Base-by-base conservation (phyloP, 2,113 vertebrate genomes). In the Xiphophorus maculatus region DNA sequence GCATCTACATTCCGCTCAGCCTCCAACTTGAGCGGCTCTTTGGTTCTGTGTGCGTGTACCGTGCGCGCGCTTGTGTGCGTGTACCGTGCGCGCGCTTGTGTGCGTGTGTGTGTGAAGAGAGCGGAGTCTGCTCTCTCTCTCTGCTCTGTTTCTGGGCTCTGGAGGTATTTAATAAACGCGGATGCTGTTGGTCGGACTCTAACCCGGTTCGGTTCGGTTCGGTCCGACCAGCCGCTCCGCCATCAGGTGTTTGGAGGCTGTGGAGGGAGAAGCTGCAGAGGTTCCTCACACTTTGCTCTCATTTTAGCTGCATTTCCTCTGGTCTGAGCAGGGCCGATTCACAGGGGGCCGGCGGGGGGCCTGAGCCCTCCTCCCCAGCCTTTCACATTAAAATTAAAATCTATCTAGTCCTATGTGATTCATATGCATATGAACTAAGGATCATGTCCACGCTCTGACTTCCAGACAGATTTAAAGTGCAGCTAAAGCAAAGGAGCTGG, bases 1-100 rank as follows among this genome's bases (percentile, higher is more conserved):
- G 83, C 93, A 95, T 95, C 93, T 93, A 92, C 93, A 95, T 95
- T 95, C 94, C 83, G 89, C 93, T 95, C 94, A 95, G 92, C 83
- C 92, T 79, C 89, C 88, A 93, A 95, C 87, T 94, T 94, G 89
- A 91, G 85, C 92, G 86, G 92, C 92, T 92, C 93, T 94, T 89
- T 91, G 79, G 85, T n/a, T 11, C 1, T 42, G 40, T 42, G 40
- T 42, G 74, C 42, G 79, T 32, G 77, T 27, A 5, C 30, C 3
- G 75, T 58, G 78, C 28, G 70, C 48, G 78, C 40, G 73, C 61
- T 77, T 28, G 81, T 42, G 54, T 9, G 54, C 2, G 54, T 25
- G 54, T 9, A 6, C 8, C 32, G 33, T 1, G 35, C 7, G 35
- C 35, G 35, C 33, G 33, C 1, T 7, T 3, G 37, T 0, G 37